Conservation (phyloP, 1,140 invertebrate species). For the Contarinia nasturtii region DNA sequence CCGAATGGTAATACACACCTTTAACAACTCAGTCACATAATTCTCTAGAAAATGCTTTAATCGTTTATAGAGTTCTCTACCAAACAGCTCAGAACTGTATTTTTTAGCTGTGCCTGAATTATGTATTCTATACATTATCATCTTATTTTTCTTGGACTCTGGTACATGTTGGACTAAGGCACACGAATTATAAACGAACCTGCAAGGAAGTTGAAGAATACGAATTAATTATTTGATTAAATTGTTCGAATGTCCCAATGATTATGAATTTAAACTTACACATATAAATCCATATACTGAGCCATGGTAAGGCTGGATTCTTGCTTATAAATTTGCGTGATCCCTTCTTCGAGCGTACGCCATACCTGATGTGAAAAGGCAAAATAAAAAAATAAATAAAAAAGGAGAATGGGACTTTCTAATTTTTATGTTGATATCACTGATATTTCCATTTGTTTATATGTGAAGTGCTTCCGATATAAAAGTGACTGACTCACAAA, state of each 20-base stretch:
- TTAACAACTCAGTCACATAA: conserved; percentile 62
- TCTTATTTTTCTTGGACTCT: not conserved
- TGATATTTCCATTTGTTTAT: too few relatives aligned
- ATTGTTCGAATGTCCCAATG: conserved; percentile 10
- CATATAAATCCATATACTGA: conserved; percentile 82
- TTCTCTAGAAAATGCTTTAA: conserved; percentile 76
- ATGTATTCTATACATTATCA: conserved; percentile 12
- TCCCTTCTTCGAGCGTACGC: conserved; percentile 81
- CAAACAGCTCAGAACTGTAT: conserved; percentile 84
- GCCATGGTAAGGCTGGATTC: conserved; percentile 61
- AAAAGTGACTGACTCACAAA: too few relatives aligned
- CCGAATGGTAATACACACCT: conserved; percentile 33
- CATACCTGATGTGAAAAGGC: too few relatives aligned
- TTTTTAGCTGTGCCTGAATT: conserved; percentile 9
- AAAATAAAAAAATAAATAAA: too few relatives aligned
- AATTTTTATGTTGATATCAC: too few relatives aligned
- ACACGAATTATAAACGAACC: conserved; percentile 92
- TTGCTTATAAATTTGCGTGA: conserved; percentile 75
- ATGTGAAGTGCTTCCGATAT: too few relatives aligned
- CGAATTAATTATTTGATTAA: conserved; percentile 10
- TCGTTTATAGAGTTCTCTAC: conserved; percentile 86
- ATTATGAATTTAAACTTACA: conserved; percentile 31
- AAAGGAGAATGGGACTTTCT: too few relatives aligned
- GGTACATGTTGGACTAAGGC: conserved; percentile 57
- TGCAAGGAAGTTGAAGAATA: conserved; percentile 24